A percentile compares a stretch with the other conserved stretches of the same genome.
Conservation (phyloP, 2,113 vertebrate species). For the Sander lucioperca region DNA sequence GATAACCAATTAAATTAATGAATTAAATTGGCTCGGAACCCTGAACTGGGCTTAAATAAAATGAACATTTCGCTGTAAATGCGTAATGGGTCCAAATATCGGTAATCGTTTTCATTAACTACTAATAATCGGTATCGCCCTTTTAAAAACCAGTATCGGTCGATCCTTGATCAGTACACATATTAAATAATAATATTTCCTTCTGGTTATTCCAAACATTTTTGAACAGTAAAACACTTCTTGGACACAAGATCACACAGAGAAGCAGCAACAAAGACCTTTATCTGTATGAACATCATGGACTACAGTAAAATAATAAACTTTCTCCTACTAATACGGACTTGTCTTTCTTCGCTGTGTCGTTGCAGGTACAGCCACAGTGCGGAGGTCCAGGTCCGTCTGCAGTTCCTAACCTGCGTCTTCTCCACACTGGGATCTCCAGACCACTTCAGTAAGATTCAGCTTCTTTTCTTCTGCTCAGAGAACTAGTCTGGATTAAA, state of each 20-base stretch:
- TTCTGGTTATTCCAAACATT: neutral
- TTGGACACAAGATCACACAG: neutral
- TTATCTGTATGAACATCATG: neutral
- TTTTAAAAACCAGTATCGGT: too few species aligned
- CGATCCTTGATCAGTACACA: too few species aligned
- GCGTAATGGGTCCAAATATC: too few species aligned
- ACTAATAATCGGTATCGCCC: too few species aligned
- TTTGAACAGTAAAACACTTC: too few species aligned
- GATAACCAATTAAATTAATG: too few species aligned
- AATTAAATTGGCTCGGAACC: too few species aligned
- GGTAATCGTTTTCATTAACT: too few species aligned
- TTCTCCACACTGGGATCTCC: slow-evolving; percentile 99
- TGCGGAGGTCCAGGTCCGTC: slow-evolving; percentile 97
- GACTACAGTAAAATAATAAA: neutral
- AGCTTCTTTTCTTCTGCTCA: neutral
- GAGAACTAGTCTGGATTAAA: neutral
- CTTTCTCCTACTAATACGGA: neutral
- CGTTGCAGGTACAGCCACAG: slow-evolving; percentile 94
- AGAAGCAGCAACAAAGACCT: neutral
- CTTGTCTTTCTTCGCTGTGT: neutral
- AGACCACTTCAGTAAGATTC: slow-evolving; percentile 96
- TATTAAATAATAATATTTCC: too few species aligned
- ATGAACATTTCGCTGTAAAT: too few species aligned
- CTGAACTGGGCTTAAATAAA: too few species aligned
- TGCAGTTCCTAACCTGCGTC: slow-evolving; percentile 98